These are phyloP conservation scores for Epizoanthus scotinus DNA, from an alignment of 92 coral and sea anemone species.

Conservation along the genomic window DNA sequence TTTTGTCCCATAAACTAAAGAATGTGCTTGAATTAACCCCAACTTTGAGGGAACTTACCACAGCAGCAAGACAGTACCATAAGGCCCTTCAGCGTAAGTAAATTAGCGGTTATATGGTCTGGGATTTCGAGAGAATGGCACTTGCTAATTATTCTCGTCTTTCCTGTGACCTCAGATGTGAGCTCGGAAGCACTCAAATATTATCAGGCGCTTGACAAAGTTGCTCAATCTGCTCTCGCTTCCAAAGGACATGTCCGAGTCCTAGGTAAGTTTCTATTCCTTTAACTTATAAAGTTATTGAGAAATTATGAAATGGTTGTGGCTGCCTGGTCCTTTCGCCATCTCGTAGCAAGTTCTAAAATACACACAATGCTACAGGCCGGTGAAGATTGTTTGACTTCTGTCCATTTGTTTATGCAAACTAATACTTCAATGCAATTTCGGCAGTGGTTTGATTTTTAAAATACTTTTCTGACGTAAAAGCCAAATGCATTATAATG, in stretches of 20 bases:
- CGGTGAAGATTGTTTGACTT: neutral
- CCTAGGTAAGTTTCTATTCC: constrained; percentile 60
- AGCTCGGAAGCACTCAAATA: constrained; percentile 63
- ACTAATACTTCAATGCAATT: neutral
- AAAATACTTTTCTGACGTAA: neutral
- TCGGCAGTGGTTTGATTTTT: neutral
- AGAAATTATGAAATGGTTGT: neutral
- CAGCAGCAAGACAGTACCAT: constrained; percentile 80
- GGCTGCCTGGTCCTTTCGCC: too few species aligned
- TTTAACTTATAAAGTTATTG: neutral
- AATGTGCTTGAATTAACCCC: constrained; percentile 84
- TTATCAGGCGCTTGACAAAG: constrained; percentile 76
- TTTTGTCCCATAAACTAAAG: constrained; percentile 57
- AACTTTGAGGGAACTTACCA: constrained; percentile 76
- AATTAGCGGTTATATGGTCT: neutral
- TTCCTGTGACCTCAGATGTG: constrained; percentile 63
- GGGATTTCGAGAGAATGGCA: constrained; percentile 9
- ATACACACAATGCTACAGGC: neutral
- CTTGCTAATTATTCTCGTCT: constrained; percentile 11
- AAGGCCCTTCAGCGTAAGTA: constrained; percentile 92
- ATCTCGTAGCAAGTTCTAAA: neutral
- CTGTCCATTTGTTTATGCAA: constrained; percentile 15
- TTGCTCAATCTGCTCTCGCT: constrained; percentile 74
- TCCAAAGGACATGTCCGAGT: constrained; percentile 78
- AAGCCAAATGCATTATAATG: neutral